These are phyloP conservation scores for Cladorhizidae sp. DNA, from an alignment of 37 sponge, comb jelly and placozoan species.

Conservation along the genomic window DNA sequence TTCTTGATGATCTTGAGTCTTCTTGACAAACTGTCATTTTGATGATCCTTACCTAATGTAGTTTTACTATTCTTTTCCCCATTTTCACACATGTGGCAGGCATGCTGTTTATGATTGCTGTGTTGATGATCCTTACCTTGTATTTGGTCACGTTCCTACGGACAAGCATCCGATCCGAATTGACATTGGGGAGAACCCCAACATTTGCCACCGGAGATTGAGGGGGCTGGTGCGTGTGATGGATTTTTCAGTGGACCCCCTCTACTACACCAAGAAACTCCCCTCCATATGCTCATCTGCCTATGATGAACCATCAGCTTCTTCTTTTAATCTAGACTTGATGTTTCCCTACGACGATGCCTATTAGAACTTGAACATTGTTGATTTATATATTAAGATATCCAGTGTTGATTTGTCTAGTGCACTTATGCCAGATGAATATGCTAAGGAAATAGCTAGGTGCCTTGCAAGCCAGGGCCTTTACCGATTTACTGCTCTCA, in stretches of 20 bases:
- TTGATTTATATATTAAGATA: no score
- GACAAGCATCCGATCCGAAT: slow-evolving; percentile 1
- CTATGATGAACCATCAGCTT: slow-evolving; percentile 76
- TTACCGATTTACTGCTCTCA: no score
- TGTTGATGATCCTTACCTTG: slow-evolving; percentile 33
- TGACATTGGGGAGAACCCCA: not conserved
- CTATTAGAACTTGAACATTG: no score
- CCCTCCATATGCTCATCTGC: slow-evolving; percentile 78
- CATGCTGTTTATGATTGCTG: slow-evolving; percentile 61
- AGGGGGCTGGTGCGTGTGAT: slow-evolving; percentile 60
- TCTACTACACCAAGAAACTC: slow-evolving; percentile 44
- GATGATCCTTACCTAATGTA: no score
- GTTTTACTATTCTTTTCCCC: no score
- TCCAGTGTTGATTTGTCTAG: no score
- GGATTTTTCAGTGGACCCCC: slow-evolving; percentile 76
- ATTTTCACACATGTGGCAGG: no score
- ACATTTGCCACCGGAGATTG: slow-evolving; percentile 39
- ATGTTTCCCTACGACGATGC: slow-evolving; percentile 45
- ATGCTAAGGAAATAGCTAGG: no score
- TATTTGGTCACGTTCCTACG: slow-evolving; percentile 46
- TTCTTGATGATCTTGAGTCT: no score
- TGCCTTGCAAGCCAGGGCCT: no score
- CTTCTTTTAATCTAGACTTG: slow-evolving; percentile 66
- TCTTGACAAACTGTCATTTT: no score
- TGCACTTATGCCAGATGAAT: no score